These are phyloP conservation scores for Thermophis baileyi DNA, from an alignment of 2,113 vertebrate species.

Conservation along the genomic window DNA sequence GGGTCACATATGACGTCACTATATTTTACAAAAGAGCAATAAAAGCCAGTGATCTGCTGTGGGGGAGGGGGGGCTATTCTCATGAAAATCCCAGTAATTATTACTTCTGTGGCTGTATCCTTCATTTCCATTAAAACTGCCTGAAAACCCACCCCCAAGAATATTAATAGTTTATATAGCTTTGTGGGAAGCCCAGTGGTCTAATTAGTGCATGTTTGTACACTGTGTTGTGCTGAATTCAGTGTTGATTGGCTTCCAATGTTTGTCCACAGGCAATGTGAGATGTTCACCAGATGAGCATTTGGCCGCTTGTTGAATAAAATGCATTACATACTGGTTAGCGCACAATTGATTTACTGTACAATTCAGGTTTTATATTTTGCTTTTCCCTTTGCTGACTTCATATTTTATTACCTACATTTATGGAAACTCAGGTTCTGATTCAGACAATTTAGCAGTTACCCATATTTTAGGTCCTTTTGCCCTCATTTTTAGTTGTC, in stretches of 20 bases:
- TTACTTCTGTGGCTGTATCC: background rate
- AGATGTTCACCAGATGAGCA: background rate
- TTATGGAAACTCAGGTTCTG: background rate
- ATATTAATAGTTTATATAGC: conserved; percentile 16
- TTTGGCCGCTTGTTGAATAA: background rate
- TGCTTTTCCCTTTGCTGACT: background rate
- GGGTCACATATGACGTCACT: background rate
- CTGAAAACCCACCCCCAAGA: background rate
- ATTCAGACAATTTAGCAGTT: background rate
- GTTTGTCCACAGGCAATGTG: background rate
- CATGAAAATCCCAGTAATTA: conserved; percentile 5
- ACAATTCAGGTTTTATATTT: background rate
- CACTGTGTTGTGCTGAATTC: background rate
- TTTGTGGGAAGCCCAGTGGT: background rate
- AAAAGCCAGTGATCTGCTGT: background rate
- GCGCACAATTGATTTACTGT: background rate
- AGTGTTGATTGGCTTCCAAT: background rate
- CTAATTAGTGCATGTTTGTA: conserved; percentile 11
- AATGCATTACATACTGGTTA: background rate
- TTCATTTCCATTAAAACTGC: background rate
- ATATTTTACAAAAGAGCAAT: background rate
- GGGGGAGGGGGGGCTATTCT: background rate
- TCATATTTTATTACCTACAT: background rate
- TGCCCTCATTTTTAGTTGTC: background rate
- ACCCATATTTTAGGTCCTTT: background rate